Evolutionary conservation across 2,888 invertebrate genomes (phyloP).

Genomic region (Agapostemon virescens): DNA sequence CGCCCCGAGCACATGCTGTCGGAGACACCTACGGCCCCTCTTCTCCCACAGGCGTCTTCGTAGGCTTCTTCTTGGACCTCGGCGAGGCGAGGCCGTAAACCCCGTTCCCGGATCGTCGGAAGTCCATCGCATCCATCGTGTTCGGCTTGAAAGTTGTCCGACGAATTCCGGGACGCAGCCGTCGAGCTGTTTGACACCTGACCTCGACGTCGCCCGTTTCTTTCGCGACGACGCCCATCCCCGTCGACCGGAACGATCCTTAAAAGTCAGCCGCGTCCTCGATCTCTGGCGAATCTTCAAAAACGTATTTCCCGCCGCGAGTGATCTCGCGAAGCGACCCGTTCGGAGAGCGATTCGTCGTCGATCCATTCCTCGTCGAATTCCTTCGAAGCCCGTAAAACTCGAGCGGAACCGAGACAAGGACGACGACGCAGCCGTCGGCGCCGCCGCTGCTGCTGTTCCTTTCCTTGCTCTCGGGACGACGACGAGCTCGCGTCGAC

Average conservation of each 20-base stretch:
- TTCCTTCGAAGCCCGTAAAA: slow-evolving; percentile 77
- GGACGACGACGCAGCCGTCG: too few relatives aligned
- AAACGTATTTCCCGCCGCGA: neutral
- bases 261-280: slow-evolving; percentile 21
- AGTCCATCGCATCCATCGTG: slow-evolving; percentile 58
- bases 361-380: slow-evolving; percentile 48
- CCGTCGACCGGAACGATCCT: slow-evolving; percentile 42
- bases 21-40: slow-evolving; percentile 67
- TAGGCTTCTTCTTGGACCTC: slow-evolving; percentile 57
- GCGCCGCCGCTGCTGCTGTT: slow-evolving; percentile 50
- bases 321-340: neutral
- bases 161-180: slow-evolving; percentile 45
- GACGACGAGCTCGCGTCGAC: slow-evolving; percentile 58
- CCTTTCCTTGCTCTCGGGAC: slow-evolving; percentile 56
- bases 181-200: slow-evolving; percentile 71
- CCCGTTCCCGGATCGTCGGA: slow-evolving; percentile 64
- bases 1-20: slow-evolving; percentile 80
- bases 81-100: slow-evolving; percentile 62
- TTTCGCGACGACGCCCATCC: slow-evolving; percentile 56
- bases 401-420: slow-evolving; percentile 77
- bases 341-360: neutral
- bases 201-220: slow-evolving; percentile 70
- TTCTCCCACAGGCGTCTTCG: slow-evolving; percentile 43
- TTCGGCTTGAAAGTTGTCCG: slow-evolving; percentile 33
- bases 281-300: neutral